phyloP scores from a whole-genome alignment of 2,888 invertebrate genomes.

The Sarcophaga caerulescens region DNA sequence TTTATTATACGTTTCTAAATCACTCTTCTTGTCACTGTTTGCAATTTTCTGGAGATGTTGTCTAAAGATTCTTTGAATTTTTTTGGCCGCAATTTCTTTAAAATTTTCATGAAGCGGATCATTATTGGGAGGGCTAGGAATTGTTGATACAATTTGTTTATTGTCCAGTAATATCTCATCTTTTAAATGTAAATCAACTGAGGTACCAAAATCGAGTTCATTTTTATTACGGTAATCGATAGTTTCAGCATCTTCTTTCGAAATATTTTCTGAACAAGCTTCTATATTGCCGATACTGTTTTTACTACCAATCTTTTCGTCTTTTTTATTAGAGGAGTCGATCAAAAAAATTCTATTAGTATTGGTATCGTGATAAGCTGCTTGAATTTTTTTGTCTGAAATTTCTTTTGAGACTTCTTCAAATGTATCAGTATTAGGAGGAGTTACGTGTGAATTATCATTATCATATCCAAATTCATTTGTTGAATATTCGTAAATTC shows the following conservation, averaged over 20 bases:
- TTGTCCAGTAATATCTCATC: neutral
- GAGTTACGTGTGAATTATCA: neutral
- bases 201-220: too few species aligned
- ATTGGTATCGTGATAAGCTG: neutral
- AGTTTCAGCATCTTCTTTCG: too few species aligned
- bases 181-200: too few species aligned
- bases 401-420: conserved; percentile 1
- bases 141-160: neutral
- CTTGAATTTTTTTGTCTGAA: conserved; percentile 21
- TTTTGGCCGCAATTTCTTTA: conserved; percentile 12
- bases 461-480: neutral
- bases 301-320: too few species aligned
- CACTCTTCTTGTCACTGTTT: neutral
- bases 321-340: too few species aligned
- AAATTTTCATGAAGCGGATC: neutral
- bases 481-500: conserved; percentile 27
- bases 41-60: neutral
- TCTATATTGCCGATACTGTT: too few species aligned
- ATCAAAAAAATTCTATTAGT: too few species aligned
- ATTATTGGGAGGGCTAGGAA: conserved; percentile 17
- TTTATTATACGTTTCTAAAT: neutral
- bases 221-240: too few species aligned
- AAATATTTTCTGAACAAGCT: too few species aligned
- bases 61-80: conserved; percentile 24
- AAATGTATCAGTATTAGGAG: too few species aligned